A percentile compares a stretch with the other conserved stretches of the same genome.
Conservation (phyloP, 2,113 vertebrate genomes). For the Abramis brama region DNA sequence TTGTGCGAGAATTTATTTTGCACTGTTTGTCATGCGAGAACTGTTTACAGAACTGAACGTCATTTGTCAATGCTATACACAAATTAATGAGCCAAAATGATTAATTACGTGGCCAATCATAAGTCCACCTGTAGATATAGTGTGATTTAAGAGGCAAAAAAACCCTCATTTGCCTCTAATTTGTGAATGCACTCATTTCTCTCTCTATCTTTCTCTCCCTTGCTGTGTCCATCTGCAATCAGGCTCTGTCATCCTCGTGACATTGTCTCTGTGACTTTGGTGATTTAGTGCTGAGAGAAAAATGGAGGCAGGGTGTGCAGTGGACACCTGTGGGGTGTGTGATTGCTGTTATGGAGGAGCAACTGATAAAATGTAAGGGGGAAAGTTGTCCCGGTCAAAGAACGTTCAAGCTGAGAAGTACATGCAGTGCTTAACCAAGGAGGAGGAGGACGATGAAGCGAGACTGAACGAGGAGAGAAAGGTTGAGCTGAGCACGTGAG, state of each 20-base stretch:
- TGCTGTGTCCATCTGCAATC: neutral
- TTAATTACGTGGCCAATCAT: neutral
- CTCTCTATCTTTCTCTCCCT: neutral
- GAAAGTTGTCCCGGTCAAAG: conserved; percentile 2
- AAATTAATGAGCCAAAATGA: neutral
- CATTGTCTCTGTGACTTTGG: conserved; percentile 14
- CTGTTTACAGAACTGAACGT: neutral
- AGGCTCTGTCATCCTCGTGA: neutral
- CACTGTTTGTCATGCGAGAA: neutral
- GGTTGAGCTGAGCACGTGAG: conserved; percentile 4
- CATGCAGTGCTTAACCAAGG: neutral
- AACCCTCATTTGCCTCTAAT: neutral
- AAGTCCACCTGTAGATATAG: neutral
- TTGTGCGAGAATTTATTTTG: neutral
- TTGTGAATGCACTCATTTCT: neutral
- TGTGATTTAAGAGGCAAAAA: neutral
- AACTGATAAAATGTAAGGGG: conserved; percentile 20
- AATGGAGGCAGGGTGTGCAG: neutral
- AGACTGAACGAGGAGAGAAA: neutral
- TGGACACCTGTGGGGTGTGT: neutral
- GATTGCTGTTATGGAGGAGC: conserved; percentile 7
- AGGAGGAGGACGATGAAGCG: neutral
- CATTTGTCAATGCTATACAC: neutral
- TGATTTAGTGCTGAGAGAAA: neutral
- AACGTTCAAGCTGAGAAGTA: conserved; percentile 24